Evolutionary conservation across 2,888 invertebrate species (phyloP).

Genomic region (Drosophila infuscata): DNA sequence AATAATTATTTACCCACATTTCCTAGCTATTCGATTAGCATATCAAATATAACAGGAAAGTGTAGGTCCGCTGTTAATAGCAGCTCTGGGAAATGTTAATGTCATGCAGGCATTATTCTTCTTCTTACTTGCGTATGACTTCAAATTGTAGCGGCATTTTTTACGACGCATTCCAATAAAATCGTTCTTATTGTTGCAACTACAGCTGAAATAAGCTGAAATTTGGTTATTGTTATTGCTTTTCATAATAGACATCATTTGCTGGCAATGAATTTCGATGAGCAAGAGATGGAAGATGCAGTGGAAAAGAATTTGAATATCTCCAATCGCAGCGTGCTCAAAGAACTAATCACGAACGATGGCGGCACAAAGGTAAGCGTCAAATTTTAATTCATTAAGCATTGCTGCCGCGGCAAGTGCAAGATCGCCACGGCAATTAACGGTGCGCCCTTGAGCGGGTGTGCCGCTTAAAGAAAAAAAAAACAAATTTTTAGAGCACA

Average conservation of each 20-base stretch:
- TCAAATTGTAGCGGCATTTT: conserved; percentile 75
- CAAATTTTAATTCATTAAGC: conserved; percentile 24
- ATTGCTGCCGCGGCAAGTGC: conserved; percentile 6
- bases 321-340: conserved; percentile 63
- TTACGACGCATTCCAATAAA: conserved; percentile 18
- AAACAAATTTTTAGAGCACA: neutral
- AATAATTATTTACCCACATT: neutral
- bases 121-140: conserved; percentile 32
- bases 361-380: conserved; percentile 68
- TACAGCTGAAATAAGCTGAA: neutral
- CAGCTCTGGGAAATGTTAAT: conserved; percentile 28
- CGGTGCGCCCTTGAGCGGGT: conserved; percentile 20
- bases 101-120: conserved; percentile 17
- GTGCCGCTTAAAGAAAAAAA: conserved; percentile 23
- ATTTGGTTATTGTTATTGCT: conserved; percentile 15
- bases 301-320: conserved; percentile 27
- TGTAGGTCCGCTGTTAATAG: conserved; percentile 24
- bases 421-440: conserved; percentile 23
- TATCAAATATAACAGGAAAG: neutral
- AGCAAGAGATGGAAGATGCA: conserved; percentile 22
- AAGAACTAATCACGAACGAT: conserved; percentile 75
- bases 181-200: conserved; percentile 12
- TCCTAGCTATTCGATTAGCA: neutral
- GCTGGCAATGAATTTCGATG: conserved; percentile 51
- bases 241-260: neutral